A percentile compares a stretch with the other conserved stretches of the same genome.
Evolutionary conservation across 2,888 invertebrate species (phyloP).

Genomic region (Eupithecia abbreviata): DNA sequence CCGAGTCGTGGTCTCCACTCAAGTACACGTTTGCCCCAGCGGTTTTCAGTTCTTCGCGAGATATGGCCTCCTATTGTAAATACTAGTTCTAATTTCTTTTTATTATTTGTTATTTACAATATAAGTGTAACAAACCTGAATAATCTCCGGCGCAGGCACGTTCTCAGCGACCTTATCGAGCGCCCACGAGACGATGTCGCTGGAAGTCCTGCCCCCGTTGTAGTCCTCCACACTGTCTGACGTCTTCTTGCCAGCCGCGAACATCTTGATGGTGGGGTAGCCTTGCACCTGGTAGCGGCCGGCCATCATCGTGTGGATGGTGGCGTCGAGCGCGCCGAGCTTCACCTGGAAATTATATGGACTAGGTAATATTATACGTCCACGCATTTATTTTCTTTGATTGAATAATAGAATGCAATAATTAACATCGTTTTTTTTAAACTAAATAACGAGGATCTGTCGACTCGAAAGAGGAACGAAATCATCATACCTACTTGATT

Average conservation of each 20-base stretch:
- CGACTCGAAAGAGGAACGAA: neutral
- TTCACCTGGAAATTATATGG: slow-evolving; percentile 83
- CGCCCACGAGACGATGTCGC: slow-evolving; percentile 96
- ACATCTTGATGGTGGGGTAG: slow-evolving; percentile 98
- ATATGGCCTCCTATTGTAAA: too few species aligned
- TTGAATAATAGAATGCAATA: too few species aligned
- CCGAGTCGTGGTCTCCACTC: too few species aligned
- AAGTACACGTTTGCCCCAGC: too few species aligned
- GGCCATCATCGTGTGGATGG: slow-evolving; percentile 92
- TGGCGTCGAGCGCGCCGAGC: slow-evolving; percentile 98
- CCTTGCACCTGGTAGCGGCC: slow-evolving; percentile 94
- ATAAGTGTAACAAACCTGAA: slow-evolving; percentile 83
- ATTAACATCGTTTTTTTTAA: too few species aligned
- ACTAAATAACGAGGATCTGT: too few species aligned
- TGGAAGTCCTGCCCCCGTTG: slow-evolving; percentile 95
- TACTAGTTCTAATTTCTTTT: too few species aligned
- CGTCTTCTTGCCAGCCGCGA: slow-evolving; percentile 89
- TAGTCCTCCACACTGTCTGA: slow-evolving; percentile 90
- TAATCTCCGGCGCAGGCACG: slow-evolving; percentile 94
- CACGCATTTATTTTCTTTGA: too few species aligned
- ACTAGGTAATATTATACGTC: neutral
- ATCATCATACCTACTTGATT: neutral
- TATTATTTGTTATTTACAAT: neutral
- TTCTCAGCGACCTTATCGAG: slow-evolving; percentile 93
- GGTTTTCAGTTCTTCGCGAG: too few species aligned